These are phyloP conservation scores for Drosophila fulvimacula DNA, from an alignment of 2,888 invertebrate species.

Conservation along the genomic window DNA sequence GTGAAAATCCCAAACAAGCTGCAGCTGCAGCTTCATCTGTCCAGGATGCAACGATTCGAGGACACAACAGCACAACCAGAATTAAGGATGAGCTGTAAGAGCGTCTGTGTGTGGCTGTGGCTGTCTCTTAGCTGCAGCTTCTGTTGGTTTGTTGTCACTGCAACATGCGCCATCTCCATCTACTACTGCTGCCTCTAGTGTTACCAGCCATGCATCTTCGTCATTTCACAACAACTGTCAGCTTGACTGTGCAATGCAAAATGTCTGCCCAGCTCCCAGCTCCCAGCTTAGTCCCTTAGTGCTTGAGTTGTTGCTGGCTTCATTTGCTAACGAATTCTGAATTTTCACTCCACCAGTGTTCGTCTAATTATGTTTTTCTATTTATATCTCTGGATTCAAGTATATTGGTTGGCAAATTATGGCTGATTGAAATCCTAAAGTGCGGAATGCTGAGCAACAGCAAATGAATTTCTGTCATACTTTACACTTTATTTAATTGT, in stretches of 20 bases:
- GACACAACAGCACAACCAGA: constrained; percentile 25
- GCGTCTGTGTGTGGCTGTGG: constrained; percentile 25
- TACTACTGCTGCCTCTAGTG: constrained; percentile 1
- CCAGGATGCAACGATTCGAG: constrained; percentile 37
- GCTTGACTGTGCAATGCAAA: constrained; percentile 61
- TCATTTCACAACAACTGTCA: constrained; percentile 77
- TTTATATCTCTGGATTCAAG: constrained; percentile 15
- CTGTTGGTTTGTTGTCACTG: constrained; percentile 67
- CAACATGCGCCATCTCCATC: constrained; percentile 39
- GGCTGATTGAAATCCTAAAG: too few relatives aligned
- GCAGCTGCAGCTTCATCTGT: constrained; percentile 65
- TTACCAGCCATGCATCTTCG: constrained; percentile 70
- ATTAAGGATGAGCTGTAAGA: constrained; percentile 30
- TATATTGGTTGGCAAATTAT: not conserved
- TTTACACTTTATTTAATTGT: too few relatives aligned
- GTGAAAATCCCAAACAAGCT: constrained; percentile 66
- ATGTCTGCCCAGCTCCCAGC: constrained; percentile 34
- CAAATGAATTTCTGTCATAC: too few relatives aligned
- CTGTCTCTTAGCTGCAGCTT: constrained; percentile 52
- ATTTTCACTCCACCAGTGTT: constrained; percentile 24
- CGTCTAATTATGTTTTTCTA: constrained; percentile 27
- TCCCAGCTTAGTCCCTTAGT: constrained; percentile 5
- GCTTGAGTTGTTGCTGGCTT: constrained; percentile 30
- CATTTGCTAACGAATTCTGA: constrained; percentile 42
- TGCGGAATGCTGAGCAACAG: too few relatives aligned